These are phyloP conservation scores for Euplagia quadripunctaria DNA, from an alignment of 2,888 invertebrate species.

Conservation along the genomic window DNA sequence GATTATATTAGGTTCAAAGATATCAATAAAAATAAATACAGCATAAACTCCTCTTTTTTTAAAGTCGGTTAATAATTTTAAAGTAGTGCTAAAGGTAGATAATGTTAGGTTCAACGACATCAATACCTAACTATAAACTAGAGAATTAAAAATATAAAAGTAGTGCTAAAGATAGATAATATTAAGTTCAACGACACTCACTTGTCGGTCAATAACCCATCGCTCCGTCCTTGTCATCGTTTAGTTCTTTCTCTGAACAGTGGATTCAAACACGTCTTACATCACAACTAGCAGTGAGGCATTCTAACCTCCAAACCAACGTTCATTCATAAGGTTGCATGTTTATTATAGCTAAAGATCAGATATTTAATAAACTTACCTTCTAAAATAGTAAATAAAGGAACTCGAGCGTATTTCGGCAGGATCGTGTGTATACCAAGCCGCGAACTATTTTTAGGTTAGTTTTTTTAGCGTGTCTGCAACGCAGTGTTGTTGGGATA, in stretches of 20 bases:
- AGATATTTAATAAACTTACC: slow-evolving; percentile 47
- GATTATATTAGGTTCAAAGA: too few relatives aligned
- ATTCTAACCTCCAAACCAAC: slow-evolving; percentile 7
- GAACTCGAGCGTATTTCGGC: slow-evolving; percentile 36
- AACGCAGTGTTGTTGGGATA: not conserved
- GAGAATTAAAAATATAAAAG: not conserved
- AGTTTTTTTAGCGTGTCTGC: slow-evolving; percentile 55
- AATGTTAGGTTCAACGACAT: slow-evolving; percentile 14
- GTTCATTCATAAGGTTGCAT: not conserved
- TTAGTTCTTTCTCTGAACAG: slow-evolving; percentile 14
- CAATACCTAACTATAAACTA: too few relatives aligned
- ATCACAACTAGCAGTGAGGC: not conserved
- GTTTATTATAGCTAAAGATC: not conserved
- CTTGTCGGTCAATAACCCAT: slow-evolving; percentile 46
- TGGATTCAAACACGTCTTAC: not conserved
- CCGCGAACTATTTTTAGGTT: slow-evolving; percentile 61
- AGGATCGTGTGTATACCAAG: slow-evolving; percentile 40
- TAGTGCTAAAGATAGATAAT: not conserved
- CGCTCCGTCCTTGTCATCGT: slow-evolving; percentile 40
- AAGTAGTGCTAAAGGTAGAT: not conserved
- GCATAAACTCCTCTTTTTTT: too few relatives aligned
- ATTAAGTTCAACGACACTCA: slow-evolving; percentile 18
- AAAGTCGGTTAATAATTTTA: not conserved
- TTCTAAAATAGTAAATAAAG: slow-evolving; percentile 32
- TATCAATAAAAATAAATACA: too few relatives aligned